These are phyloP conservation scores for Leguminivora glycinivorella DNA, from an alignment of 1,140 invertebrate genomes.

Conservation along the genomic window DNA sequence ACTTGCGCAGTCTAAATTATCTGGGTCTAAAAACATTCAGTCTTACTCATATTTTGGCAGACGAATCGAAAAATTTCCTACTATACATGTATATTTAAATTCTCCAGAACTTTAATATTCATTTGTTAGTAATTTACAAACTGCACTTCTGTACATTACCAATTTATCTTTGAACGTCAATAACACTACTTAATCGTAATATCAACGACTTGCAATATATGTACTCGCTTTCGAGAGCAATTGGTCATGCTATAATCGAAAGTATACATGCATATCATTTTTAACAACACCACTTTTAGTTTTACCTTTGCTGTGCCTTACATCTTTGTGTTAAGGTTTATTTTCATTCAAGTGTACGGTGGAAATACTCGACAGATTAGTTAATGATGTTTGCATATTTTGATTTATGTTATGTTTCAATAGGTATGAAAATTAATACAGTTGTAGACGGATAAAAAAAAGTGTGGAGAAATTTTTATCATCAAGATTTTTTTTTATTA, in stretches of 20 bases:
- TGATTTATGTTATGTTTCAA: conserved; percentile 4
- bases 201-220: neutral
- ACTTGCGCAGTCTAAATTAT: too few relatives aligned
- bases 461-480: neutral
- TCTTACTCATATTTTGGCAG: too few relatives aligned
- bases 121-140: neutral
- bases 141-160: too few relatives aligned
- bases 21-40: too few relatives aligned
- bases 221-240: neutral
- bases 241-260: conserved; percentile 26
- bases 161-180: neutral
- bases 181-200: neutral
- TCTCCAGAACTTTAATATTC: too few relatives aligned
- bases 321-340: too few relatives aligned
- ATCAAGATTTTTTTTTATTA: too few relatives aligned
- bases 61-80: too few relatives aligned
- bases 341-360: too few relatives aligned
- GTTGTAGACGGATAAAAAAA: neutral
- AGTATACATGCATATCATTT: neutral
- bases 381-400: neutral
- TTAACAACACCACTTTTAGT: neutral
- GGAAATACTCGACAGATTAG: too few relatives aligned
- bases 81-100: too few relatives aligned
- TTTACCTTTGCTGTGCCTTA: too few relatives aligned
- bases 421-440: neutral